phyloP scores from a whole-genome alignment of 1,140 invertebrate genomes.

The Drosophila elegans region DNA sequence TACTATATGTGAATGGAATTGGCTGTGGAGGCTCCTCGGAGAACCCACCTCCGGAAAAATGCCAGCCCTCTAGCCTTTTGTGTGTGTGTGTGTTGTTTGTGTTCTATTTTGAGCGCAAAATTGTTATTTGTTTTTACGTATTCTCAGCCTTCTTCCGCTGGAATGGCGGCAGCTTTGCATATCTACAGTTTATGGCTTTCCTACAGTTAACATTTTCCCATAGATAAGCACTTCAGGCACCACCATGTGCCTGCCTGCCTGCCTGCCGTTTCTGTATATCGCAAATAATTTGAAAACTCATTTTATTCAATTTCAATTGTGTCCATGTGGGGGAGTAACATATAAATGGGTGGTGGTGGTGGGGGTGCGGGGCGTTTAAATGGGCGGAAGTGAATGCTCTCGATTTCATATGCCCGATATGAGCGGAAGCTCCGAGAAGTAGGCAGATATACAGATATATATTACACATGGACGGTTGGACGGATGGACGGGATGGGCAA shows the following conservation, averaged over 20 bases:
- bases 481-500: constrained; percentile 22
- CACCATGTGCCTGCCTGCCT: constrained; percentile 38
- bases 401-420: constrained; percentile 57
- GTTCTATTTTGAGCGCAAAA: constrained; percentile 76
- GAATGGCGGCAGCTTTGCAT: constrained; percentile 58
- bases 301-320: constrained; percentile 78
- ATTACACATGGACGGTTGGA: not conserved
- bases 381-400: constrained; percentile 55
- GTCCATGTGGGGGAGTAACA: not conserved
- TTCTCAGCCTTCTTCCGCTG: constrained; percentile 28
- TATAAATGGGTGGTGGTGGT: not conserved
- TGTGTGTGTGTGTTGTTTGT: constrained; percentile 47
- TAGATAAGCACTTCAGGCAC: constrained; percentile 77
- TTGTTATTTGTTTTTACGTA: constrained; percentile 76
- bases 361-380: not conserved
- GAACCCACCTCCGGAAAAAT: not conserved
- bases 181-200: constrained; percentile 78
- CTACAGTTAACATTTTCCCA: constrained; percentile 77
- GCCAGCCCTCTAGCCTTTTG: constrained; percentile 25
- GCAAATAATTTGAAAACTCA: constrained; percentile 77
- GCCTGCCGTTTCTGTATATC: constrained; percentile 22
- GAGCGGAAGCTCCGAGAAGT: constrained; percentile 49
- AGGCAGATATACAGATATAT: constrained; percentile 19
- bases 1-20: constrained; percentile 34
- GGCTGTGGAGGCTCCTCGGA: constrained; percentile 8